These are phyloP conservation scores for Brachypalpus laphriformis DNA, from an alignment of 2,888 invertebrate species.

Conservation along the genomic window DNA sequence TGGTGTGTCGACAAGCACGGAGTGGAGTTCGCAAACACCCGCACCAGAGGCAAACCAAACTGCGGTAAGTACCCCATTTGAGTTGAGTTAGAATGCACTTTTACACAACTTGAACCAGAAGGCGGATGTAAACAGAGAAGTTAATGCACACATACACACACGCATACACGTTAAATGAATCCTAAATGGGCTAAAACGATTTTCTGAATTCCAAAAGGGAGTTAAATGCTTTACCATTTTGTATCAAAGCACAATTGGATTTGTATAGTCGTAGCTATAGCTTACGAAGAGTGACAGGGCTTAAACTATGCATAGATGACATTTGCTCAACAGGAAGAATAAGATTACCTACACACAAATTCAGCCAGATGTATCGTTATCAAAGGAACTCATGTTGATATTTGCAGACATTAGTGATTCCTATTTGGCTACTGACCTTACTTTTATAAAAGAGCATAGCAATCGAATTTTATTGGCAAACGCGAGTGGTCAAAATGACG, in stretches of 20 bases:
- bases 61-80: constrained; percentile 86
- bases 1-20: constrained; percentile 98
- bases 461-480: too few species aligned
- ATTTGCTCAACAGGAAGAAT: neutral
- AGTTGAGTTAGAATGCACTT: constrained; percentile 46
- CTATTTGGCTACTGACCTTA: neutral
- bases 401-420: neutral
- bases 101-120: constrained; percentile 52
- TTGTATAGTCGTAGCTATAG: neutral
- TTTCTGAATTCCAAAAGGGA: constrained; percentile 50
- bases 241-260: neutral
- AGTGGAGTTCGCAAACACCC: constrained; percentile 92
- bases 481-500: too few species aligned
- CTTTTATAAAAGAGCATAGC: neutral
- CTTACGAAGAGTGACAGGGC: neutral
- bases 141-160: neutral
- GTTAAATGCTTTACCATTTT: constrained; percentile 40
- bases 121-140: constrained; percentile 20
- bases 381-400: neutral
- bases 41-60: constrained; percentile 91
- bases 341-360: neutral
- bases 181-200: constrained; percentile 44
- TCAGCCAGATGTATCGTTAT: neutral
- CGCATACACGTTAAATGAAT: constrained; percentile 10
- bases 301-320: neutral